Evolutionary conservation across 1,140 invertebrate species (phyloP), one percentile per base, ranked within the genome.

Genomic region (Lordiphosa stackelbergi): DNA sequence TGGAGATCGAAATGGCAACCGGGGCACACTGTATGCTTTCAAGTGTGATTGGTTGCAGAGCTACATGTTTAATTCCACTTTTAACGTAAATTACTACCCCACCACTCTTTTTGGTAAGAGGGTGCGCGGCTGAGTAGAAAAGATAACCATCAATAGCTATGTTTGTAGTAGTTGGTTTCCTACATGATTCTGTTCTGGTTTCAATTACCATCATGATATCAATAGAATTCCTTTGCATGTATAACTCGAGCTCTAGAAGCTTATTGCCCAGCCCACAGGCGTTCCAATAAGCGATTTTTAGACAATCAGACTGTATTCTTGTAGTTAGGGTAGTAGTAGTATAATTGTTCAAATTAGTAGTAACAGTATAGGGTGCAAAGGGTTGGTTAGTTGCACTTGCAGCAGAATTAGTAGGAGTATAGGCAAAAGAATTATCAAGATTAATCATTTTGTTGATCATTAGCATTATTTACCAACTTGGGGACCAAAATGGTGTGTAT

Each of bases 221-320:
- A 2, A 53, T 35, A 34, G 0, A 8, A 2, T 53, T 22, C 1
- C 8, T 10, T 1, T 8, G 8, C 24, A 53, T 34, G 11, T 34
- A 53, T 0, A 3, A 4, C 4, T 43, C 40, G 0, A 53, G 12
- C 6, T 53, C 52, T 2, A 35, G 0, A 2, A 43, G 1, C 9
- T 53, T 42, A 6, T 53, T 53, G 5, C 2, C 2, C 0, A 53
- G 0, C 4, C 52, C 52, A 1, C 38, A 24, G 4, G 52, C 28
- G 12, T 53, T 53, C 52, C 52, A 53, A 28, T 53, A 53, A 1
- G 40, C 31, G 2, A 53, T 35, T 16, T 53, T 53, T 2, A 53
- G 40, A 10, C 9, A 1, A 35, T 51, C 16, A 16, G 16, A 16
- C 16, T 16, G 1, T 16, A 16, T 16, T 1, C 16, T 1, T 16